phyloP scores from a whole-genome alignment of 2,888 invertebrate genomes.

The Clostera curtula region DNA sequence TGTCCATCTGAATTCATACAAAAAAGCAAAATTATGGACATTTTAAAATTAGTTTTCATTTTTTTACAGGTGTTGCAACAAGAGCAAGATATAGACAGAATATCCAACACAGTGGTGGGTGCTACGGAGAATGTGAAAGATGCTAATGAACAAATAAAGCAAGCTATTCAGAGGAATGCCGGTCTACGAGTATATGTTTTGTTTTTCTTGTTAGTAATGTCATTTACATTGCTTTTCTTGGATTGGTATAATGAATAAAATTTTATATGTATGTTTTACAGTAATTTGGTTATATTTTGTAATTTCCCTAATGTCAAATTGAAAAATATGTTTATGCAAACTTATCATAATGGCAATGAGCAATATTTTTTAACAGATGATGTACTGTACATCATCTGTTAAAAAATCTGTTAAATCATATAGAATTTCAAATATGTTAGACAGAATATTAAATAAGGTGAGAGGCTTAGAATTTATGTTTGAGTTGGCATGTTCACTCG shows the following conservation, averaged over 20 bases:
- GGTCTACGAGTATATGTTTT: conserved; percentile 95
- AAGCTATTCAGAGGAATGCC: conserved; percentile 98
- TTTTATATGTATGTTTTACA: conserved; percentile 1
- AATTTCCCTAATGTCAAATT: conserved; percentile 2
- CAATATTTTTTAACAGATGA: too few species aligned
- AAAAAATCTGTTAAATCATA: too few species aligned
- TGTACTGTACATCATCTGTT: too few species aligned
- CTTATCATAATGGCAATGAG: too few species aligned
- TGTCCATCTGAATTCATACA: too few species aligned
- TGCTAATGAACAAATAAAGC: conserved; percentile 97
- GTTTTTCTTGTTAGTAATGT: conserved; percentile 96
- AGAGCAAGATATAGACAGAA: conserved; percentile 93
- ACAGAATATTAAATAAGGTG: too few species aligned
- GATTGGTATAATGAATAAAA: conserved; percentile 97
- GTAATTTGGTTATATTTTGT: conserved; percentile 1
- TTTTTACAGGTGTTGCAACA: conserved; percentile 85
- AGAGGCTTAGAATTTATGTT: too few species aligned
- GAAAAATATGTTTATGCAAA: too few species aligned
- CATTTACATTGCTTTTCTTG: conserved; percentile 94
- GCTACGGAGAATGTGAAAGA: conserved; percentile 96
- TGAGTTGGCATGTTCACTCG: too few species aligned
- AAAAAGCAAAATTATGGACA: background rate
- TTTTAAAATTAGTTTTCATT: conserved; percentile 4
- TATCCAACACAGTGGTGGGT: conserved; percentile 90
- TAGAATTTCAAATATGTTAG: too few species aligned